Percentiles rank a stretch among this genome's conserved stretches.
phyloP scores from a whole-genome alignment of 2,888 invertebrate genomes.

The Idaea aversata region DNA sequence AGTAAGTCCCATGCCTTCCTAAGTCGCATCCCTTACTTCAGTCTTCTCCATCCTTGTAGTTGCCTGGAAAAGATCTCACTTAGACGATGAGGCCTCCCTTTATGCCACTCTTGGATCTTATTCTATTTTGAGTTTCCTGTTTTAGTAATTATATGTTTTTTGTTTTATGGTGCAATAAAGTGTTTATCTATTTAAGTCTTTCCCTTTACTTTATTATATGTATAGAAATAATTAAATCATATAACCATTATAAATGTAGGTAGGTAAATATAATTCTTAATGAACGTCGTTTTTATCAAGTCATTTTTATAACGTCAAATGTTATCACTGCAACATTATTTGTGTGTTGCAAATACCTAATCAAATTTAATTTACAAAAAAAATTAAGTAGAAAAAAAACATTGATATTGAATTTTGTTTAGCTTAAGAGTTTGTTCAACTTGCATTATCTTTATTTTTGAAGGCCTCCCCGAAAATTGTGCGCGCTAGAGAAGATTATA shows the following conservation, averaged over 20 bases:
- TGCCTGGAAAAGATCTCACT: too few relatives aligned
- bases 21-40: too few relatives aligned
- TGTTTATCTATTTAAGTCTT: background rate
- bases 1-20: too few relatives aligned
- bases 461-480: background rate
- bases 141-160: too few relatives aligned
- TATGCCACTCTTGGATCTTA: too few relatives aligned
- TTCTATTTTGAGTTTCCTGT: too few relatives aligned
- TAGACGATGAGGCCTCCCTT: too few relatives aligned
- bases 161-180: too few relatives aligned
- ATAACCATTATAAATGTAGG: background rate
- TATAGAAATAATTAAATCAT: background rate
- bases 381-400: background rate
- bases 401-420: background rate
- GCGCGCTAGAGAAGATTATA: background rate
- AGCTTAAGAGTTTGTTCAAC: background rate
- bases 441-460: background rate
- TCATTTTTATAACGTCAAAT: slow-evolving; percentile 1
- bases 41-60: too few relatives aligned
- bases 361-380: background rate
- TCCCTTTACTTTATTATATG: background rate
- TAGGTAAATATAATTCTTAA: background rate
- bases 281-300: background rate
- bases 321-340: background rate
- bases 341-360: slow-evolving; percentile 1